phyloP scores from a whole-genome alignment of 2,888 invertebrate species.

The Disparrhopalites patrizii region DNA sequence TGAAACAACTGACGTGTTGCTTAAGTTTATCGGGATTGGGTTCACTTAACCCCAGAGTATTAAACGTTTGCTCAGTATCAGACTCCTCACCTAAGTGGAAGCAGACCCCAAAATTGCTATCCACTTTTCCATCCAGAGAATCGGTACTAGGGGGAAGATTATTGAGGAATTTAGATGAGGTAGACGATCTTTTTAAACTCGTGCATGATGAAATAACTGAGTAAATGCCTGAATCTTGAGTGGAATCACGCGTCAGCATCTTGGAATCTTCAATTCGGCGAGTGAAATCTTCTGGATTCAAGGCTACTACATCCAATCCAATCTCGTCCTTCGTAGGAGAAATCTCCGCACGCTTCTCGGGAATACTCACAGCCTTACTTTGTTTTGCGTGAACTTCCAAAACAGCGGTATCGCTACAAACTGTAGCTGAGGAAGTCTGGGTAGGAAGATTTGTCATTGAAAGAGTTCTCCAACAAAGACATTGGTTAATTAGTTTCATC shows the following conservation, averaged over 20 bases:
- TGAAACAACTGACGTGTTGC: background rate
- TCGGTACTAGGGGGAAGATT: background rate
- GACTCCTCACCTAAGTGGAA: conserved; percentile 33
- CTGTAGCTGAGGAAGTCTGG: background rate
- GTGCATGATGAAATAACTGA: conserved; percentile 11
- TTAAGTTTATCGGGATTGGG: conserved; percentile 30
- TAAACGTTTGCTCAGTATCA: conserved; percentile 29
- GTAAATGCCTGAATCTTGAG: conserved; percentile 21
- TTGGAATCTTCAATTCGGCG: background rate
- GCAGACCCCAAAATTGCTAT: conserved; percentile 15
- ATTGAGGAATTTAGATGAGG: conserved; percentile 6
- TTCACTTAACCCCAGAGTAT: conserved; percentile 26
- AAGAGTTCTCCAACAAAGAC: conserved; percentile 6
- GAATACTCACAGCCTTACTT: background rate
- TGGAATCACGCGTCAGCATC: conserved; percentile 9
- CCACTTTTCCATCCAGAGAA: conserved; percentile 18
- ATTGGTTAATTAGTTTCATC: conserved; percentile 14
- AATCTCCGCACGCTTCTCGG: background rate
- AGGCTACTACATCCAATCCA: conserved; percentile 21
- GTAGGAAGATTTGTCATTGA: background rate
- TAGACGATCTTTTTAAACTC: conserved; percentile 22
- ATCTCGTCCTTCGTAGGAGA: conserved; percentile 27
- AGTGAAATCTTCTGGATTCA: conserved; percentile 21
- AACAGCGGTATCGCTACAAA: background rate
- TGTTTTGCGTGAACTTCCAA: background rate